Conservation (phyloP, 2,113 vertebrate genomes). For the Helogale parvula region DNA sequence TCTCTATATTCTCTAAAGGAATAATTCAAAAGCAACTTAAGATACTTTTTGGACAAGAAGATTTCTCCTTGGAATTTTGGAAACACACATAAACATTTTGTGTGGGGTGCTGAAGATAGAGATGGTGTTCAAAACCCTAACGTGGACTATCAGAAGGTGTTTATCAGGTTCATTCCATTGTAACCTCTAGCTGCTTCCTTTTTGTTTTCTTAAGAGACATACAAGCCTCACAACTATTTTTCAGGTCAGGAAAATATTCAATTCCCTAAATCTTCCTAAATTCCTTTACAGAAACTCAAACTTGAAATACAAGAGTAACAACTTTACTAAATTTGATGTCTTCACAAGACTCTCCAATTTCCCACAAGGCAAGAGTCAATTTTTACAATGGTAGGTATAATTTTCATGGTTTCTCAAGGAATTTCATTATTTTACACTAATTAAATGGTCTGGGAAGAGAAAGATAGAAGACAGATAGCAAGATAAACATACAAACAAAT, state of each 20-base stretch:
- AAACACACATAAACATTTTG: neutral
- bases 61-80: neutral
- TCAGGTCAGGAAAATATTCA: neutral
- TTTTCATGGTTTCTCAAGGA: neutral
- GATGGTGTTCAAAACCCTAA: neutral
- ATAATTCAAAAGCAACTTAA: neutral
- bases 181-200: neutral
- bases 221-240: neutral
- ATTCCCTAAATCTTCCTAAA: neutral
- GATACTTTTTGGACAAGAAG: neutral
- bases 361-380: neutral
- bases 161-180: neutral
- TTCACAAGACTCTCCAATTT: neutral
- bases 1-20: neutral
- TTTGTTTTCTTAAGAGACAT: neutral
- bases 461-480: neutral
- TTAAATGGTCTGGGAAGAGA: neutral
- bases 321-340: neutral
- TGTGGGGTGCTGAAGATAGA: neutral
- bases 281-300: neutral
- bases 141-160: neutral
- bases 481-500: neutral
- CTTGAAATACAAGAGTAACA: neutral
- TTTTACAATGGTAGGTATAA: neutral
- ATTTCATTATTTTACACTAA: neutral